phyloP scores from a whole-genome alignment of 2,113 vertebrate species.

The Calyptomena viridis region DNA sequence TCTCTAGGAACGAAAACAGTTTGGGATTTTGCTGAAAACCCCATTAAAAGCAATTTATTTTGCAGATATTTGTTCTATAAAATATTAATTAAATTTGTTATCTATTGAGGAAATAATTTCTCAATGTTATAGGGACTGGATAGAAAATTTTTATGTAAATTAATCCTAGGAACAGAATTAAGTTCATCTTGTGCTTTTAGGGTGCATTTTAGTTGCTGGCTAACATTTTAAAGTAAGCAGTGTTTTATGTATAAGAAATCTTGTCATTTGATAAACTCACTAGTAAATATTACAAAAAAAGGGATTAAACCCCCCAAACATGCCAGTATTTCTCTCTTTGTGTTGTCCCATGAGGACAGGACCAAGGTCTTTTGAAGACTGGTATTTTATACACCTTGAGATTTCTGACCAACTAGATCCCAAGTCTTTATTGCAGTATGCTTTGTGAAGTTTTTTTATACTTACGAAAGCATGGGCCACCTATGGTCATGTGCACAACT shows the following conservation, averaged over 20 bases:
- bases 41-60: not conserved
- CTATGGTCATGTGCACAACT: fast-evolving
- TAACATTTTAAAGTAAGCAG: not conserved
- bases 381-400: not conserved
- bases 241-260: not conserved
- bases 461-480: fast-evolving
- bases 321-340: not conserved
- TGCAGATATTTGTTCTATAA: not conserved
- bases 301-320: too few relatives aligned
- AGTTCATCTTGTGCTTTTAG: not conserved
- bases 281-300: not conserved
- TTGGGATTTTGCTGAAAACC: not conserved
- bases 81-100: not conserved
- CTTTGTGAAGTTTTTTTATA: not conserved
- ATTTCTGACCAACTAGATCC: not conserved
- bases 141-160: not conserved
- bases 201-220: not conserved
- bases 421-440: not conserved
- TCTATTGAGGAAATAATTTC: not conserved
- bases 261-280: not conserved
- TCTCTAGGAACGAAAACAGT: not conserved
- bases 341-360: not conserved
- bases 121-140: not conserved
- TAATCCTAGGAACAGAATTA: not conserved
- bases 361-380: not conserved